Conservation (phyloP, 2,888 invertebrate species). For the Leucoptera coffeella region DNA sequence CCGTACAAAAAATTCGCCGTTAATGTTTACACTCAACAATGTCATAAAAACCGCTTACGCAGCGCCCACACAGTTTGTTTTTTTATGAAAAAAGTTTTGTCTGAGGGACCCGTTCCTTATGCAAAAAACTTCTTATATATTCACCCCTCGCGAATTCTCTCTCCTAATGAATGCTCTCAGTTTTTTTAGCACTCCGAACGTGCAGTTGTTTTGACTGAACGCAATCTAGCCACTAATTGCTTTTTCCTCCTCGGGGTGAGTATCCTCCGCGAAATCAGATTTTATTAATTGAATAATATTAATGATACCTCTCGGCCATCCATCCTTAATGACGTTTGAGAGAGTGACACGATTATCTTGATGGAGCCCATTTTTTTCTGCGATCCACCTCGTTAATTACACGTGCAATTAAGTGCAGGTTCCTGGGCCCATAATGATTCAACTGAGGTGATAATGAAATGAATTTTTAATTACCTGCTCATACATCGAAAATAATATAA, state of each 20-base stretch:
- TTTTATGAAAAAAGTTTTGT: constrained; percentile 27
- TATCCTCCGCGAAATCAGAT: constrained; percentile 39
- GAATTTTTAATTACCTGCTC: too few relatives aligned
- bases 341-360: too few relatives aligned
- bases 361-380: too few relatives aligned
- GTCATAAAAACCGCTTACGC: constrained; percentile 48
- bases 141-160: constrained; percentile 50
- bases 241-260: constrained; percentile 47
- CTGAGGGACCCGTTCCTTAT: constrained; percentile 47
- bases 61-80: constrained; percentile 49
- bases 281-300: constrained; percentile 55
- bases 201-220: constrained; percentile 52
- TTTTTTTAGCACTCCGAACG: constrained; percentile 38
- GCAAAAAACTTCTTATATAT: constrained; percentile 51
- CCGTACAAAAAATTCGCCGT: constrained; percentile 45
- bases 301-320: constrained; percentile 47
- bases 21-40: constrained; percentile 32
- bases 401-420: too few relatives aligned
- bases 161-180: constrained; percentile 46
- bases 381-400: too few relatives aligned
- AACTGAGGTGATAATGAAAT: too few relatives aligned
- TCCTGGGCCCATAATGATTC: too few relatives aligned
- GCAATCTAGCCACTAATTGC: constrained; percentile 55
- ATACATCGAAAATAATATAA: too few relatives aligned
- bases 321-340: constrained; percentile 51